Percentiles rank a stretch among this genome's conserved stretches.
Conservation (phyloP, 2,113 vertebrate genomes). For the mouse (Mus musculus) region GRCm39 chr7:120297001-120297500, state of each 20-base stretch:
- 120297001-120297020: not conserved
- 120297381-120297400: not conserved
- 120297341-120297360: not conserved
- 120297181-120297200: not conserved
- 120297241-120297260: not conserved
- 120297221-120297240: not conserved
- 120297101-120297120: not conserved
- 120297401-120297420: no score
- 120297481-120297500: not conserved
- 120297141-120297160: not conserved
- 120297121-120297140: not conserved
- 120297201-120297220: not conserved
- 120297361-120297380: constrained; percentile 3
- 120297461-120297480: not conserved
- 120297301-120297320: not conserved
- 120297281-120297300: not conserved
- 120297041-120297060: not conserved
- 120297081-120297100: not conserved
- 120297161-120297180: not conserved
- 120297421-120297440: not conserved
- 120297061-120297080: not conserved
- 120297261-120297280: not conserved
- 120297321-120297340: not conserved
- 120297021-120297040: not conserved
- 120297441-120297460: not conserved